Evolutionary conservation across 64 coral and sea anemone genomes (phyloP), one percentile per base, ranked within the genome.

Genomic region (Montipora efflorescens): DNA sequence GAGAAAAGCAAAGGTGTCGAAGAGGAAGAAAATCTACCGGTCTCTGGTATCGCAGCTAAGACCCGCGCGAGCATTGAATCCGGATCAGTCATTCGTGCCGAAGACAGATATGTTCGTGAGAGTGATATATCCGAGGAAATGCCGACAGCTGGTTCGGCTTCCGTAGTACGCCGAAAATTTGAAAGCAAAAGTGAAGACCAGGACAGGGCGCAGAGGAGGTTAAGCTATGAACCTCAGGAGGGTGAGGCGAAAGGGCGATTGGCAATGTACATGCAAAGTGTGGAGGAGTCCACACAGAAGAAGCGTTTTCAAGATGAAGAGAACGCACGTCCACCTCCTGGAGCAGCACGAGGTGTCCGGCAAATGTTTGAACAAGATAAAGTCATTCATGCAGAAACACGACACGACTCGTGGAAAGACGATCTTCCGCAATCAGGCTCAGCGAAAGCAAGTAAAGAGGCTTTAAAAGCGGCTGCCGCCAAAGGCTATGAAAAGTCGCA

Each of bases 141-240:
- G 61, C 82, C 78, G 3, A 79, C 53, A 47, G 64, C 92, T 28
- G 92, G 92, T 53, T 77, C 85, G 3, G 92, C 92, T 3, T 73
- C 66, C 47, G 59, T 47, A 48, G 75, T 93, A 2, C 92, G 92
- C 21, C 85, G 83, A 47, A 55, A 50, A 79, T 93, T 88, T 68
- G 83, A 93, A 58, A 9, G 68, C 22, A 87, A 73, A 59, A 15
- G 46, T 7, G 45, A 76, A 12, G 78, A 80, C 57, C 83, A 87
- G 20, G 84, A 48, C 0, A 67, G 67, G 92, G 76, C 74, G 79
- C 18, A 93, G 67, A 93, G 87, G 59, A 75, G 92, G 4, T 50
- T 93, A 72, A 93, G 92, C 64, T 93, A 81, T 67, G 87, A 72
- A 15, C 92, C 92, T 19, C 61, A 73, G 48, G 64, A 87, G 87